Conservation (phyloP, 2,888 invertebrate species). For the Epirrita christyi region DNA sequence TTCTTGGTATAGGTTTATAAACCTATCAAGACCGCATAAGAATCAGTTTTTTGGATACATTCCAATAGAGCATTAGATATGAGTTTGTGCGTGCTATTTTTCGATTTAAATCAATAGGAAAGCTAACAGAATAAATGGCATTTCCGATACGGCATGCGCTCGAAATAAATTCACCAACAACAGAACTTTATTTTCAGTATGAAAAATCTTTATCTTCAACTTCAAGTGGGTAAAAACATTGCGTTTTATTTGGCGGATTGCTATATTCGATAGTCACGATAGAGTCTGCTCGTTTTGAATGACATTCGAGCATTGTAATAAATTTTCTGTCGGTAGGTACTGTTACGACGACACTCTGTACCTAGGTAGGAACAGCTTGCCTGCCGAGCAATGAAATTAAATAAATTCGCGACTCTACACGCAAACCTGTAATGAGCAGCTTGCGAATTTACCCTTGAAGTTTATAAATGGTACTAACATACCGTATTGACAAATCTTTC, state of each 20-base stretch:
- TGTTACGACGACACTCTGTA: conserved; percentile 44
- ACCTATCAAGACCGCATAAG: conserved; percentile 6
- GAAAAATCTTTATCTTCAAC: conserved; percentile 21
- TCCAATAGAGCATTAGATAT: conserved; percentile 16
- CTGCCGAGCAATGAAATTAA: conserved; percentile 53
- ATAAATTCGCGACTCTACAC: conserved; percentile 54
- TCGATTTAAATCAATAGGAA: conserved; percentile 13
- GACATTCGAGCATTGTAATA: conserved; percentile 48
- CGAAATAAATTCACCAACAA: conserved; percentile 20
- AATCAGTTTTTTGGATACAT: conserved; percentile 17
- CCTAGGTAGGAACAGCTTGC: conserved; percentile 26
- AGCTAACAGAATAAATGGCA: conserved; percentile 20
- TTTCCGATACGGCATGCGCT: conserved; percentile 20
- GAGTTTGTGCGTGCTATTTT: conserved; percentile 4
- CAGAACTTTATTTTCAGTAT: conserved; percentile 10
- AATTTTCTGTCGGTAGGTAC: conserved; percentile 48
- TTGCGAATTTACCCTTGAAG: conserved; percentile 40
- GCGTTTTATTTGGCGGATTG: conserved; percentile 41
- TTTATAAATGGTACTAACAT: conserved; percentile 29
- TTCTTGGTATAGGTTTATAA: conserved; percentile 5
- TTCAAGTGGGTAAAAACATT: conserved; percentile 41
- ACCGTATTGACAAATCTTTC: conserved; percentile 28
- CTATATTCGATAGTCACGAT: conserved; percentile 49
- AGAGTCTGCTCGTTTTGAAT: conserved; percentile 50
- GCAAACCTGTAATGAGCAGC: conserved; percentile 43